A percentile compares a stretch with the other conserved stretches of the same genome.
Evolutionary conservation across 2,113 vertebrate species (phyloP).

Genomic region (Microtus ochrogaster): DNA sequence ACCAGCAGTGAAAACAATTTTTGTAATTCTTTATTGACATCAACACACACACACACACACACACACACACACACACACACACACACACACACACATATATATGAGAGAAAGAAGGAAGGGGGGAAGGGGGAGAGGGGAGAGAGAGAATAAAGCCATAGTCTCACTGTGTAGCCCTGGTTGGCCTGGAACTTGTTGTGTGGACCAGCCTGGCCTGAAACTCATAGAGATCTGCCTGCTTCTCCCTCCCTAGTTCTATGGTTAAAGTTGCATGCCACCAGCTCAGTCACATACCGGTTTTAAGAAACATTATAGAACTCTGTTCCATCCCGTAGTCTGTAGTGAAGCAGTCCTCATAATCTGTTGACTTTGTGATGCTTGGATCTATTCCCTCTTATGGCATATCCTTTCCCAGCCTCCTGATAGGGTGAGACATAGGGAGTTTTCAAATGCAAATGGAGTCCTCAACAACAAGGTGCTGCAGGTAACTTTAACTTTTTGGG

Average conservation of each 20-base stretch:
- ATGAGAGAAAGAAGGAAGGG: too few species aligned
- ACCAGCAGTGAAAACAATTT: background rate
- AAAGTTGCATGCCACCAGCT: background rate
- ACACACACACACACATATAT: too few species aligned
- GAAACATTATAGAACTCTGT: background rate
- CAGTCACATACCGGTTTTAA: background rate
- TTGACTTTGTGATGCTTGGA: background rate
- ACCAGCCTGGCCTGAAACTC: background rate
- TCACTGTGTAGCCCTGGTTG: background rate
- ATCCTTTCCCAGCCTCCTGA: background rate
- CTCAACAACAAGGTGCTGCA: background rate
- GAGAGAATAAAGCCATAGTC: background rate
- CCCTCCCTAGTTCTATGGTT: background rate
- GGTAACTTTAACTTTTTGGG: background rate
- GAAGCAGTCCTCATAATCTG: background rate
- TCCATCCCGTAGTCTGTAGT: background rate
- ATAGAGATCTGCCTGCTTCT: background rate
- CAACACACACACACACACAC: too few species aligned
- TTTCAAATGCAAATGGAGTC: background rate
- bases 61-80: too few species aligned
- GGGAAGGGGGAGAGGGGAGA: too few species aligned
- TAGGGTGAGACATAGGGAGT: background rate
- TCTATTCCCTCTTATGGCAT: background rate
- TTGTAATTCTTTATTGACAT: background rate
- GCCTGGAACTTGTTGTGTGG: background rate